Conservation (phyloP, 2,113 vertebrate species). For the Athene noctua region DNA sequence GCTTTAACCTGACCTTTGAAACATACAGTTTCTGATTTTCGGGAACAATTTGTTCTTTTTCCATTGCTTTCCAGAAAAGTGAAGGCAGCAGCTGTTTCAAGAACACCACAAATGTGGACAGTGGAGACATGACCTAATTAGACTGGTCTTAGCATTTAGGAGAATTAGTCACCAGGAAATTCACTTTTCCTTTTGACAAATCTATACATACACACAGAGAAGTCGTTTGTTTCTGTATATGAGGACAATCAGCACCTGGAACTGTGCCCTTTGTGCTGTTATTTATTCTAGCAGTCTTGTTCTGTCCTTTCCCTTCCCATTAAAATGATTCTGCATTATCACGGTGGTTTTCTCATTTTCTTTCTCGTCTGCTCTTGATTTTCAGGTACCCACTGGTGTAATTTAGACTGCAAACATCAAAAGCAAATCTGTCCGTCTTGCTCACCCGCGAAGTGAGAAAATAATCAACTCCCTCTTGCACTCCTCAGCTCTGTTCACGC, state of each 20-base stretch:
- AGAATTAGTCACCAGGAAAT: not conserved
- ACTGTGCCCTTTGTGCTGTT: accelerated
- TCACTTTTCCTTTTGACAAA: not conserved
- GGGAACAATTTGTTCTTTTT: accelerated
- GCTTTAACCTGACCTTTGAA: too few relatives aligned
- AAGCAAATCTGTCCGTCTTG: not conserved
- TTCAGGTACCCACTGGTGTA: not conserved
- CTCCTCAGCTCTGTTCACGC: too few relatives aligned
- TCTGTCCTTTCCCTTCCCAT: not conserved
- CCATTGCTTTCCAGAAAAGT: not conserved
- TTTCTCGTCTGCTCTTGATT: not conserved
- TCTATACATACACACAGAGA: accelerated
- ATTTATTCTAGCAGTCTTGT: not conserved
- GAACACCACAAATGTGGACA: not conserved
- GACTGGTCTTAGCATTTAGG: not conserved
- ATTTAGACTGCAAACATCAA: not conserved
- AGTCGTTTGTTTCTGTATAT: accelerated
- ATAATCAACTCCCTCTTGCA: not conserved
- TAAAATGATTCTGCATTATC: not conserved
- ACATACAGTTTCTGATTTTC: not conserved
- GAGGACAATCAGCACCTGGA: not conserved
- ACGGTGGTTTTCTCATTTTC: not conserved
- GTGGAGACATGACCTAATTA: not conserved
- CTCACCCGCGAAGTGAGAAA: not conserved
- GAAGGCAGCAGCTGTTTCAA: not conserved